phyloP scores from a whole-genome alignment of 2,797 vertebrate genomes.

The Moxostoma hubbsi region DNA sequence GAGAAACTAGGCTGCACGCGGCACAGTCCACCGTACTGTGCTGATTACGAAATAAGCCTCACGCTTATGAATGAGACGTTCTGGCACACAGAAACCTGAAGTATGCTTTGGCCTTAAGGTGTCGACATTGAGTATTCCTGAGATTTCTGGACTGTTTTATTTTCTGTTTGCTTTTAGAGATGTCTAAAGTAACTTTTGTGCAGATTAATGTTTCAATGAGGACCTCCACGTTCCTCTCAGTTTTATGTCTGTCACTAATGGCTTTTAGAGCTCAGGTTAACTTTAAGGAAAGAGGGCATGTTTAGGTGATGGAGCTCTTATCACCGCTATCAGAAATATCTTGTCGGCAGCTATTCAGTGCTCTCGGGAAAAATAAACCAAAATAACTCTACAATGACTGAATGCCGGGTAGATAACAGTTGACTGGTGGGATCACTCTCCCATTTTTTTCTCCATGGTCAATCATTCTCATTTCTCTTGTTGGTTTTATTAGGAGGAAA shows the following conservation, averaged over 20 bases:
- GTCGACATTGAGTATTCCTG: background rate
- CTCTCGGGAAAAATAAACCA: constrained; percentile 78
- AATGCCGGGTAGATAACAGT: constrained; percentile 78
- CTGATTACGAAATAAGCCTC: too few species aligned
- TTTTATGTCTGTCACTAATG: constrained; percentile 85
- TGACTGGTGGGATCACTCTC: constrained; percentile 72
- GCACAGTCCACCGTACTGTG: too few species aligned
- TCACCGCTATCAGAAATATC: constrained; percentile 86
- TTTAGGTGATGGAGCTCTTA: constrained; percentile 80
- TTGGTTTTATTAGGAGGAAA: constrained; percentile 81
- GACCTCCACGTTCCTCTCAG: constrained; percentile 68
- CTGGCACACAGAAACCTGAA: too few species aligned
- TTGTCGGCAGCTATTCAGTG: constrained; percentile 90
- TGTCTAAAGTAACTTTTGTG: constrained; percentile 46
- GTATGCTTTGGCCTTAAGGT: too few species aligned
- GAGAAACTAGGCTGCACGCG: too few species aligned
- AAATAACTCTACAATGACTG: constrained; percentile 71
- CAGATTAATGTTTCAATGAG: constrained; percentile 80
- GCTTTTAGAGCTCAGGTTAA: constrained; percentile 80
- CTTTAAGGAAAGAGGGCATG: constrained; percentile 74
- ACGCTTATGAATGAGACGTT: too few species aligned
- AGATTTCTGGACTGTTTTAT: constrained; percentile 39
- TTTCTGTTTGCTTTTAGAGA: constrained; percentile 42
- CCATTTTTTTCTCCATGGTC: constrained; percentile 59
- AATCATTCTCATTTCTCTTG: constrained; percentile 49